Evolutionary conservation across 2,888 invertebrate species (phyloP).

Genomic region (Loripinus fragilis): DNA sequence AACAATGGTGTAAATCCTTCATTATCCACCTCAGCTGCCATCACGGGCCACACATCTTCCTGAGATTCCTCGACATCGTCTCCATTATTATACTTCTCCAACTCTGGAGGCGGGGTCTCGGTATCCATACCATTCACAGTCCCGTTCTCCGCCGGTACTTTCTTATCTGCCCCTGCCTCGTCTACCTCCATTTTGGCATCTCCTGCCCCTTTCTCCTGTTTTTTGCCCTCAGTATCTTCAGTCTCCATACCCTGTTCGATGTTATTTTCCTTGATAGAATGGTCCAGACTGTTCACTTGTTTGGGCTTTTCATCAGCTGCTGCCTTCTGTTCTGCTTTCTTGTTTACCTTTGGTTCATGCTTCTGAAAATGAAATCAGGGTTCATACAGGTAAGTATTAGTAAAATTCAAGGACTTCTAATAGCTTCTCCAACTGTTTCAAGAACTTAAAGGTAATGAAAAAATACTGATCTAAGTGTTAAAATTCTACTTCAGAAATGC

Average conservation of each 20-base stretch:
- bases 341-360: not conserved
- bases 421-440: no score
- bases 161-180: constrained; percentile 12
- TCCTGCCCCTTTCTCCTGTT: constrained; percentile 23
- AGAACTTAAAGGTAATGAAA: no score
- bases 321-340: not conserved
- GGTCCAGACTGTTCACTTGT: constrained; percentile 10
- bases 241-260: constrained; percentile 24
- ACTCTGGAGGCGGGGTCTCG: constrained; percentile 38
- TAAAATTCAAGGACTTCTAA: no score
- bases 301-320: not conserved
- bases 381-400: no score
- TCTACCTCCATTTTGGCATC: constrained; percentile 49
- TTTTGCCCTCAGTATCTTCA: constrained; percentile 47
- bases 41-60: constrained; percentile 72
- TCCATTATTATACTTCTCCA: constrained; percentile 40
- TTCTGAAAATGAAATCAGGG: constrained; percentile 8
- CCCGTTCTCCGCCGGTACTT: constrained; percentile 11
- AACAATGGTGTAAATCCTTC: constrained; percentile 82
- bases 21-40: constrained; percentile 79
- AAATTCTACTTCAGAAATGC: no score
- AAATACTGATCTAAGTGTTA: no score
- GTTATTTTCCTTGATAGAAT: not conserved
- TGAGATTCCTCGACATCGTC: constrained; percentile 40
- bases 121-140: constrained; percentile 58